phyloP scores from a whole-genome alignment of 1,140 invertebrate species.

The Coenobita brevimanus region DNA sequence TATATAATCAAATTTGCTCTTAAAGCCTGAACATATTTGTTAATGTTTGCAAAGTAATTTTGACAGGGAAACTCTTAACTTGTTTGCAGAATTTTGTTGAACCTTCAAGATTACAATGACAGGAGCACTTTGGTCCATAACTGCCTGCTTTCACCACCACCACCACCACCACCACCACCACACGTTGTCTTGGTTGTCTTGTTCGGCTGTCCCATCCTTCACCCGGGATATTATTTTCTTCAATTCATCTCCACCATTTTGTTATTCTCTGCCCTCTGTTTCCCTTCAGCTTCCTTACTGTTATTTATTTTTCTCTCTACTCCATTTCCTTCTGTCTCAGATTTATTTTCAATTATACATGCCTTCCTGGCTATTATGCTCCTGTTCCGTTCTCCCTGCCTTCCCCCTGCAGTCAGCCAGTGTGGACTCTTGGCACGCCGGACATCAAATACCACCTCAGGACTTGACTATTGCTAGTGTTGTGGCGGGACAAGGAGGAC shows the following conservation, averaged over 20 bases:
- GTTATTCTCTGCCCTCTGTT: too few species aligned
- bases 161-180: conserved; percentile 52
- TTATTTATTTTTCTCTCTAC: too few species aligned
- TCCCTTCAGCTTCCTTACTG: too few species aligned
- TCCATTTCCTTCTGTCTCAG: too few species aligned
- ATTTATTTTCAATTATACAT: too few species aligned
- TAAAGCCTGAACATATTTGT: too few species aligned
- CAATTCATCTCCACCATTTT: neutral
- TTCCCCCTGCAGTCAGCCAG: conserved; percentile 42
- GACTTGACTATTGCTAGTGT: conserved; percentile 57
- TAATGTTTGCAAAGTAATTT: neutral
- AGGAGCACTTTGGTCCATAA: conserved; percentile 64
- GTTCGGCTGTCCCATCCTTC: too few species aligned
- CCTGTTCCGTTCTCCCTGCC: neutral
- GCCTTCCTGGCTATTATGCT: neutral
- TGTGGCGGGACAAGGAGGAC: conserved; percentile 26
- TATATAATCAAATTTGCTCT: too few species aligned
- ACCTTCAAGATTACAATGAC: conserved; percentile 66
- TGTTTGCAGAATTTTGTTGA: conserved; percentile 65
- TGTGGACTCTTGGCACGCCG: conserved; percentile 52
- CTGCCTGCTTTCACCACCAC: conserved; percentile 60
- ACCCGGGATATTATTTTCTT: too few species aligned
- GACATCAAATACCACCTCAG: conserved; percentile 66
- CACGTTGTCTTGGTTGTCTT: conserved; percentile 56
- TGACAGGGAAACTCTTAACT: conserved; percentile 54